Percentiles rank a stretch among this genome's conserved stretches.
Conservation (phyloP, 2,888 invertebrate genomes). For the Aquatica leii region DNA sequence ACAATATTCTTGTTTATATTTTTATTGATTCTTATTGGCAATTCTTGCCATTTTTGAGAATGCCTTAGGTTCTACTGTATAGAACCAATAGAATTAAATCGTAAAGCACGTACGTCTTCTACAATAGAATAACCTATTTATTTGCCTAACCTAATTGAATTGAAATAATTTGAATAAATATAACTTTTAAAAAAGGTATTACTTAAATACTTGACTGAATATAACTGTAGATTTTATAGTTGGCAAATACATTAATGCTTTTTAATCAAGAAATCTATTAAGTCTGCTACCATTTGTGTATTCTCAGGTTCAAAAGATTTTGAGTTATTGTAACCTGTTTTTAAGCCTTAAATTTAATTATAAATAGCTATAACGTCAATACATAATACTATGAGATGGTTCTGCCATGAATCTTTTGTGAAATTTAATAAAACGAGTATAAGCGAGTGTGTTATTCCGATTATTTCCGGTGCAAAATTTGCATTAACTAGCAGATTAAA, state of each 20-base stretch:
- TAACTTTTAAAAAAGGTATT: background rate
- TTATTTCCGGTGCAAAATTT: background rate
- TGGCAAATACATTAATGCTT: background rate
- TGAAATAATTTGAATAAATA: background rate
- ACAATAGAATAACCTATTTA: background rate
- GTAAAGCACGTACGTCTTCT: background rate
- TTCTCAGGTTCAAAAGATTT: background rate
- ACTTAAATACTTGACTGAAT: background rate
- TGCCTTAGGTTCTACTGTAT: background rate
- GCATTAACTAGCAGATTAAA: no score
- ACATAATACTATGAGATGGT: no score
- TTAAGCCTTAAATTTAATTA: background rate
- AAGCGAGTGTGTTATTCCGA: no score
- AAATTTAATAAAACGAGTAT: no score
- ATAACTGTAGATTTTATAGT: background rate
- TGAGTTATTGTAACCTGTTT: background rate
- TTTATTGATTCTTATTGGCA: background rate
- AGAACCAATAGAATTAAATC: background rate
- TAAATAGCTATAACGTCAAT: background rate
- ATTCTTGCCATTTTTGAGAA: no score
- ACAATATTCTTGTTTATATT: conserved; percentile 9
- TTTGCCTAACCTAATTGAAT: background rate
- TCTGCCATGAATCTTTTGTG: no score
- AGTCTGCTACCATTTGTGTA: background rate
- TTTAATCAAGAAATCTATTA: background rate